Conservation (phyloP, 2,113 vertebrate genomes). For the Tinamus guttatus region DNA sequence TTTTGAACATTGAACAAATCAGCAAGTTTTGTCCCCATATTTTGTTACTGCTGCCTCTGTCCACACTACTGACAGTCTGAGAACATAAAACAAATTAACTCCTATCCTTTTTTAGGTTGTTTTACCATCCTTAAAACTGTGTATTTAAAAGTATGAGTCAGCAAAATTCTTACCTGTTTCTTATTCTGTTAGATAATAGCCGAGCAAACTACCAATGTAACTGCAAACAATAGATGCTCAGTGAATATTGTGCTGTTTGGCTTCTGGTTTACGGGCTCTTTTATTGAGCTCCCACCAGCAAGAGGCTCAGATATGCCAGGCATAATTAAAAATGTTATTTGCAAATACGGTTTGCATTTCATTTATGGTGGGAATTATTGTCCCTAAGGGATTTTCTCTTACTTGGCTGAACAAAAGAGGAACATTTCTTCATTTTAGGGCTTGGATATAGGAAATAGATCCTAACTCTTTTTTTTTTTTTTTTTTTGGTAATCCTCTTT, state of each 20-base stretch:
- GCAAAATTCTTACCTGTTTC: background rate
- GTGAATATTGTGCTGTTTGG: background rate
- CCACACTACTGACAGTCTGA: too few relatives aligned
- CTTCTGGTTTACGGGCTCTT: background rate
- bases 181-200: background rate
- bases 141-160: background rate
- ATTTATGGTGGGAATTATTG: background rate
- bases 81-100: background rate
- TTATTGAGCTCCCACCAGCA: background rate
- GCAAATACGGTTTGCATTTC: background rate
- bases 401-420: background rate
- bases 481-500: background rate
- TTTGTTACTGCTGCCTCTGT: background rate
- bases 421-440: background rate
- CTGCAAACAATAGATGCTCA: background rate
- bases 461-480: background rate
- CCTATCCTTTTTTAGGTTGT: background rate
- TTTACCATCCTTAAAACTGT: background rate
- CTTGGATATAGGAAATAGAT: background rate
- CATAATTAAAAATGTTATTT: background rate
- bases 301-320: background rate
- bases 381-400: background rate
- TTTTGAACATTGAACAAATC: background rate
- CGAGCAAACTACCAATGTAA: background rate
- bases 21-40: background rate